These are phyloP conservation scores for Bergia sp. DNA, from an alignment of 92 coral and sea anemone genomes.

Conservation along the genomic window DNA sequence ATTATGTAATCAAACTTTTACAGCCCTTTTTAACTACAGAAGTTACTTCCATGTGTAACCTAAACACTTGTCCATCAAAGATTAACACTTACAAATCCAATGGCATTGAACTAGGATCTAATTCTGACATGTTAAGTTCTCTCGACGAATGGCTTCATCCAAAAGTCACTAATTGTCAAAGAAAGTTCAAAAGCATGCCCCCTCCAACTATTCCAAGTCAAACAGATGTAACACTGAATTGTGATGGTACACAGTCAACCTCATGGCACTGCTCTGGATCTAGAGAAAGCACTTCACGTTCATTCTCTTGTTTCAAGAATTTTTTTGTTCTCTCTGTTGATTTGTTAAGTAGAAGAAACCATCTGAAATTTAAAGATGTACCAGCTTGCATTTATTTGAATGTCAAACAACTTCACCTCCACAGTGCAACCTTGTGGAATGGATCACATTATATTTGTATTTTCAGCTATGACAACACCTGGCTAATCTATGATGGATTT, in stretches of 20 bases:
- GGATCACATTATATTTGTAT: constrained; percentile 44
- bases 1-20: constrained; percentile 41
- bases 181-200: constrained; percentile 56
- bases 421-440: constrained; percentile 56
- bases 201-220: constrained; percentile 41
- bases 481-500: constrained; percentile 33
- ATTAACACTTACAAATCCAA: constrained; percentile 23
- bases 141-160: constrained; percentile 55
- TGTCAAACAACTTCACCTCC: constrained; percentile 41
- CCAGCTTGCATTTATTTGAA: constrained; percentile 40
- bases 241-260: constrained; percentile 49
- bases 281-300: constrained; percentile 48
- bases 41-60: constrained; percentile 48
- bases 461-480: constrained; percentile 3
- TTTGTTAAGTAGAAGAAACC: not conserved
- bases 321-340: not conserved
- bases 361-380: constrained; percentile 14
- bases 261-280: constrained; percentile 59
- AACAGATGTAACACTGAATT: constrained; percentile 40
- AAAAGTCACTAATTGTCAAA: constrained; percentile 43
- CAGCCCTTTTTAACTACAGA: constrained; percentile 29
- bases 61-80: constrained; percentile 49
- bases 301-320: constrained; percentile 32
- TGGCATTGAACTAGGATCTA: constrained; percentile 34
- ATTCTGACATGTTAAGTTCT: constrained; percentile 26